A percentile compares a stretch with the other conserved stretches of the same genome.
Evolutionary conservation across 2,888 invertebrate species (phyloP).

Genomic region (Bhutanitis thaidina): DNA sequence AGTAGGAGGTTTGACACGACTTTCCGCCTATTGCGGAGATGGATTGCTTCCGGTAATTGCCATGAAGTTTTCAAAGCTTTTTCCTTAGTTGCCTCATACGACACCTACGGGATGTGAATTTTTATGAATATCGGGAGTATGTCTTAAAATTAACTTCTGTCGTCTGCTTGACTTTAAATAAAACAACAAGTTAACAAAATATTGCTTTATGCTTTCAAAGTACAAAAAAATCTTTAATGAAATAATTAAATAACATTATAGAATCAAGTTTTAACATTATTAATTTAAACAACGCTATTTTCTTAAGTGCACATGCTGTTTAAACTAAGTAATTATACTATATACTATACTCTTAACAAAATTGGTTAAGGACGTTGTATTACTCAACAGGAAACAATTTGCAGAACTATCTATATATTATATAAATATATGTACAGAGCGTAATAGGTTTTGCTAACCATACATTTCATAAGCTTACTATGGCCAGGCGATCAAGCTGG

Average conservation of each 20-base stretch:
- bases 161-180: not conserved
- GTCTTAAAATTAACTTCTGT: too few species aligned
- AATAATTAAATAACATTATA: constrained; percentile 42
- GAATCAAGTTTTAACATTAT: constrained; percentile 31
- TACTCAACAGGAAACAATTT: too few species aligned
- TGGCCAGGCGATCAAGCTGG: not conserved
- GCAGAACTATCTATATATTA: not conserved
- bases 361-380: too few species aligned
- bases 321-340: too few species aligned
- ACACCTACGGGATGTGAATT: too few species aligned
- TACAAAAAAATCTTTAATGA: constrained; percentile 47
- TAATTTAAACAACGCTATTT: constrained; percentile 26
- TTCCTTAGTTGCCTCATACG: too few species aligned
- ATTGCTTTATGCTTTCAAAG: constrained; percentile 60
- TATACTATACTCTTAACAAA: too few species aligned
- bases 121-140: too few species aligned
- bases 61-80: too few species aligned
- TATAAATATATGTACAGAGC: not conserved
- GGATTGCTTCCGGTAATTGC: too few species aligned
- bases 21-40: too few species aligned
- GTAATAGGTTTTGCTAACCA: not conserved
- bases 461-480: not conserved
- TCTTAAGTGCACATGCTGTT: constrained; percentile 11
- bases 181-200: constrained; percentile 21
- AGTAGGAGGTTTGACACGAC: too few species aligned